A percentile compares a stretch with the other conserved stretches of the same genome.
phyloP scores from a whole-genome alignment of 2,113 vertebrate genomes.

The Percopsis transmontana region DNA sequence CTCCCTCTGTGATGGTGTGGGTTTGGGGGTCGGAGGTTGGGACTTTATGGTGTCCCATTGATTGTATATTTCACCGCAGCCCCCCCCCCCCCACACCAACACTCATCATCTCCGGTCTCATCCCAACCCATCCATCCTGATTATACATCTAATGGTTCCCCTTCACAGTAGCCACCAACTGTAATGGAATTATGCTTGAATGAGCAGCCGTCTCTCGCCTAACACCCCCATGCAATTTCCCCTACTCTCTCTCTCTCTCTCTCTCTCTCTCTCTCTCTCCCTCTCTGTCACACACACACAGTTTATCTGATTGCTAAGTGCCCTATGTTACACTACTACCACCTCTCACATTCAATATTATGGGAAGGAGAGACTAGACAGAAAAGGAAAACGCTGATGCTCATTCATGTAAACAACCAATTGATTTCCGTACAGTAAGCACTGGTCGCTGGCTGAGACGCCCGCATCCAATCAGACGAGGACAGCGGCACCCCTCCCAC shows the following conservation, averaged over 20 bases:
- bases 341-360: too few species aligned
- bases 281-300: background rate
- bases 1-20: conserved; percentile 9
- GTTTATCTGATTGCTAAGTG: too few species aligned
- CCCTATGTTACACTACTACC: too few species aligned
- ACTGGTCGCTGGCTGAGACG: too few species aligned
- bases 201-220: conserved; percentile 52
- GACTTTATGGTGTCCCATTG: conserved; percentile 53
- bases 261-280: background rate
- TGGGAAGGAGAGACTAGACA: too few species aligned
- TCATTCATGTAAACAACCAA: too few species aligned
- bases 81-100: background rate
- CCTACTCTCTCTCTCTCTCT: conserved; percentile 11
- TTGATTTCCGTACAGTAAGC: too few species aligned
- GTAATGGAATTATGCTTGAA: conserved; percentile 73
- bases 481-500: too few species aligned
- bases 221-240: conserved; percentile 8
- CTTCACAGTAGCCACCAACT: conserved; percentile 68
- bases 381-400: too few species aligned
- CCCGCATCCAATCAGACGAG: too few species aligned
- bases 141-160: conserved; percentile 74
- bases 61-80: conserved; percentile 37
- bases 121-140: conserved; percentile 68
- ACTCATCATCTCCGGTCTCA: conserved; percentile 18
- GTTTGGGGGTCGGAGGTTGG: conserved; percentile 50